phyloP scores from a whole-genome alignment of 1,140 invertebrate species.

The Plectrocnemia conspersa region DNA sequence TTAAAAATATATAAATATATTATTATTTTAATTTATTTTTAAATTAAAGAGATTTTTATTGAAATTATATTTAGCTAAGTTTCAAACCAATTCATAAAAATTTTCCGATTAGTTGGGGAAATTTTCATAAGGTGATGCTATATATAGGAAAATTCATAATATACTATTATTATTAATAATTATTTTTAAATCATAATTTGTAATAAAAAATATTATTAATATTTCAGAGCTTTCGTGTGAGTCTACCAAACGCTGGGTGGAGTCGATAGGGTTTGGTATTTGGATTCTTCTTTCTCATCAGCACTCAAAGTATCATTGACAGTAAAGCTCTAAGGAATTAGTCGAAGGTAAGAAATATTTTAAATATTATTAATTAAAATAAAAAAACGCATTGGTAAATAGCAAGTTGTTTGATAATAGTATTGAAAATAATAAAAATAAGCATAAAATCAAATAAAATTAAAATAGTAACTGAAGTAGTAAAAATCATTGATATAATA shows the following conservation, averaged over 20 bases:
- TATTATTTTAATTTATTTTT: too few relatives aligned
- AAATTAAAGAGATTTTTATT: too few relatives aligned
- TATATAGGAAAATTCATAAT: background rate
- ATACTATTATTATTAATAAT: background rate
- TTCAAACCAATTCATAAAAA: too few relatives aligned
- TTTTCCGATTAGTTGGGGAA: too few relatives aligned
- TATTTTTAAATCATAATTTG: background rate
- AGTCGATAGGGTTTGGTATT: constrained; percentile 10
- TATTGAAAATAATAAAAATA: too few relatives aligned
- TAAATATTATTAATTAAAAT: background rate
- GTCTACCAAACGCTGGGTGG: constrained; percentile 15
- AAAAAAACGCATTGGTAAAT: background rate
- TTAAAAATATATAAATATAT: too few relatives aligned
- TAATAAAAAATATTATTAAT: background rate
- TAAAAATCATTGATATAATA: background rate
- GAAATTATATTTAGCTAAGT: too few relatives aligned
- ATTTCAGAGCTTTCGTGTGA: background rate
- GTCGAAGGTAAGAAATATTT: constrained; percentile 14
- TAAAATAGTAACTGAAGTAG: background rate
- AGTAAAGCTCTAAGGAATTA: background rate
- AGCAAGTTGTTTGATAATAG: background rate
- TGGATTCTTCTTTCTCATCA: constrained; percentile 13
- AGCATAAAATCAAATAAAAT: background rate
- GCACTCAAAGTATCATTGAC: constrained; percentile 13
- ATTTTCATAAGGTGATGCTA: background rate